Evolutionary conservation across 2,113 vertebrate genomes (phyloP), one percentile per base, ranked within the genome.

Genomic region (Petroica traversi): DNA sequence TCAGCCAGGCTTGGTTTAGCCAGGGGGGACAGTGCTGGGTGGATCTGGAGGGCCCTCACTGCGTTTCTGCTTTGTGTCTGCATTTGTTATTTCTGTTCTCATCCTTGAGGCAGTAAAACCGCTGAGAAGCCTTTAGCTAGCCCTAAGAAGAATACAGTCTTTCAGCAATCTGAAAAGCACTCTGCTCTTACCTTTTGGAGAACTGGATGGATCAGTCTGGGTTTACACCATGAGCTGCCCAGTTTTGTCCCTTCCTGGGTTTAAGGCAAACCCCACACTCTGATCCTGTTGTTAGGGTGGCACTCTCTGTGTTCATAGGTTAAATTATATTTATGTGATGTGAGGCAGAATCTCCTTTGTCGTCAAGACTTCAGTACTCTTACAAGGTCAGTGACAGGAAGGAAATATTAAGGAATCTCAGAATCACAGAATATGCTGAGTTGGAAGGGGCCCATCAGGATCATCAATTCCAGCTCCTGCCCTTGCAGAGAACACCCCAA

Each of bases 251-350:
- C 24, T 69, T 52, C 49, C 14, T 1, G 2, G 11, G 16, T 17
- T 41, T 62, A 33, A 45, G 29, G 34, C 48, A 63, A 38, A 59
- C 12, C 3, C 17, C 0, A 0, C 46, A 7, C 17, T 62, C 41
- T 49, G 29, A 51, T 12, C 0, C 2, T 49, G 26, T 31, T 71
- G 10, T 73, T 66, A 5, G 16, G 19, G 31, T 68, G 17, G 48
- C 52, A 18, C 11, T 55, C 25, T 17, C 2, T 33, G 1, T 19
- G 9, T 36, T 73, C 19, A 4, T 23, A 4, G 31, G 19, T 6
- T 40, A 64, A 91, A 80, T 45, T 28, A 48, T 20, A 12, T 64
- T 85, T 17, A 4, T 31, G 33, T 36, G 19, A 19, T 48, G 23
- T 33, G 45, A 66, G 41, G 43, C 24, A 34, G 13, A 36, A 31